Evolutionary conservation across 2,888 invertebrate genomes (phyloP), one percentile per base, ranked within the genome.

Genomic region (Eucriotettix oculatus): DNA sequence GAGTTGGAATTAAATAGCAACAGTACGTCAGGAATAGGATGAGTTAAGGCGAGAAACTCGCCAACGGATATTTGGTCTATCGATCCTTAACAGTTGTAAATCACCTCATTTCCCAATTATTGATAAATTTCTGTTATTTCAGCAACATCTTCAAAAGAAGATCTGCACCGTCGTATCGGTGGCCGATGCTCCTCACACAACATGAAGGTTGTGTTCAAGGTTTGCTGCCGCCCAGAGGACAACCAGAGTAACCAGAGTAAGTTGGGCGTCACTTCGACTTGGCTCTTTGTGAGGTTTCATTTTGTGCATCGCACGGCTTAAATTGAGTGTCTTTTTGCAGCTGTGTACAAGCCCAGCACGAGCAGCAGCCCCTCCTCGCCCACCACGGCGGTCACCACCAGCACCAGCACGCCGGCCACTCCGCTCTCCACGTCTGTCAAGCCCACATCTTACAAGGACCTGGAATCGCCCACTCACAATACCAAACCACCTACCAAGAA

Each of bases 191-290:
- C 87, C 66, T 87, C 87, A 68, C 86, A 94, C 74, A 93, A 94
- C 75, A 95, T 95, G 94, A 93, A 93, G 80, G 86, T 95, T 69
- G 90, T 94, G 63, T 94, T 94, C 77, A 91, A 92, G 75, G 92
- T 93, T 61, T 92, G 92, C 78, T 93, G 92, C 76, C 84, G 85
- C 70, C 84, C 87, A 52, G 85, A 87, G 70, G 82, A 69, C 59
- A 62, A 63, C 54, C 40, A 55, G 14, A 73, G 73, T 65, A 74
- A 74, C 68, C 74, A 75, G 69, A 75, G 76, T 76, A 67, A 73
- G 75, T 72, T 14, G 48, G n/a, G 48, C 1, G 12, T 48, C n/a
- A 5, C 12, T 48, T 48, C n/a, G n/a, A 48, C 48, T 14, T 9
- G n/a, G 29, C 7, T 29, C 29, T 29, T 29, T 29, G 7, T 29